A percentile compares a stretch with the other conserved stretches of the same genome.
Conservation (phyloP, 2,888 invertebrate genomes). For the Abrostola tripartita region DNA sequence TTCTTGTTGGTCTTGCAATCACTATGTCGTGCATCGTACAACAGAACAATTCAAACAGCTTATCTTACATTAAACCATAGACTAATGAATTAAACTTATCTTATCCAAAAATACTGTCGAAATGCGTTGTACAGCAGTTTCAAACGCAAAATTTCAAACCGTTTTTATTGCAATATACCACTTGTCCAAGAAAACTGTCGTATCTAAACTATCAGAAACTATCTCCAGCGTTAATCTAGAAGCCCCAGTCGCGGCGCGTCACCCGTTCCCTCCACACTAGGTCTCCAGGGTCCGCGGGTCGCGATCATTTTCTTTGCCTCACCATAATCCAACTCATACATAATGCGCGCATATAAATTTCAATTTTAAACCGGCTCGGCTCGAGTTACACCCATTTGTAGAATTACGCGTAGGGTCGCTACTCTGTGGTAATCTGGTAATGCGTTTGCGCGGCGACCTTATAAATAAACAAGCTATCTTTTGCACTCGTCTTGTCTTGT, state of each 20-base stretch:
- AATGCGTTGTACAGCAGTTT: no score
- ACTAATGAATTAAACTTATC: no score
- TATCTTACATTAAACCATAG: no score
- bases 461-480: constrained; percentile 71
- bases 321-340: constrained; percentile 80
- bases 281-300: constrained; percentile 56
- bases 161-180: no score
- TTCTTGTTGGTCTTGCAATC: no score
- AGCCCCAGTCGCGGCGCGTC: constrained; percentile 12
- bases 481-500: constrained; percentile 51
- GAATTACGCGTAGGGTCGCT: constrained; percentile 73
- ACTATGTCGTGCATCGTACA: no score
- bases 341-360: constrained; percentile 87
- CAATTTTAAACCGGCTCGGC: constrained; percentile 85
- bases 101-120: no score
- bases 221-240: constrained; percentile 33
- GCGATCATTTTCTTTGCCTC: constrained; percentile 60
- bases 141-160: no score
- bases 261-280: constrained; percentile 51
- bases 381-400: constrained; percentile 86
- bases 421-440: constrained; percentile 72
- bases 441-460: constrained; percentile 71
- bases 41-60: no score
- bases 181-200: neutral
- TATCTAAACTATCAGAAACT: neutral